Conservation (phyloP, 92 coral and sea anemone species). For the Metridium senile region DNA sequence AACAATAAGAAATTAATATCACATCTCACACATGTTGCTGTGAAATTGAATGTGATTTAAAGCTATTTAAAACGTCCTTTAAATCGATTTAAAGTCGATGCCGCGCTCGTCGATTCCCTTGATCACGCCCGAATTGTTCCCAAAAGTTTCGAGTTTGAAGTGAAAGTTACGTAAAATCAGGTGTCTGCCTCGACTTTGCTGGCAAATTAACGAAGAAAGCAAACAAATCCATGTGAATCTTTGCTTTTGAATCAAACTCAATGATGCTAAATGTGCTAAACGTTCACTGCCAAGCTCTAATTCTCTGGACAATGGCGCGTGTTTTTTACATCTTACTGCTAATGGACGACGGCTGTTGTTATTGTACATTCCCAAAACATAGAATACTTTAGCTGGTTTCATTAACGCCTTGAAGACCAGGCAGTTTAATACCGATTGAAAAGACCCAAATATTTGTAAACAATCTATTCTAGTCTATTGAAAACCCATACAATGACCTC, state of each 20-base stretch:
- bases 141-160: neutral
- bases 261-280: neutral
- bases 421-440: slow-evolving; percentile 28
- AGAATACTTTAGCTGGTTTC: slow-evolving; percentile 7
- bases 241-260: neutral
- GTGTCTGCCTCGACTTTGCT: slow-evolving; percentile 1
- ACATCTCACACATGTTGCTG: neutral
- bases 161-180: neutral
- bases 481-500: neutral
- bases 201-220: neutral
- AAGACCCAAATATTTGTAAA: slow-evolving; percentile 38
- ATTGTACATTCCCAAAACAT: slow-evolving; percentile 7
- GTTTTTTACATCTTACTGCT: slow-evolving; percentile 22
- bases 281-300: neutral
- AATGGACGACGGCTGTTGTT: slow-evolving; percentile 3
- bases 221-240: slow-evolving; percentile 5
- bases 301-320: neutral
- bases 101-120: no score
- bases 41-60: neutral
- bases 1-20: neutral
- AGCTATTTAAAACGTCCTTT: neutral
- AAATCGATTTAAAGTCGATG: slow-evolving; percentile 2
- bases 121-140: no score
- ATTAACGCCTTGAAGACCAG: slow-evolving; percentile 35
- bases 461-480: slow-evolving; percentile 26